These are phyloP conservation scores for Todiramphus saurophagus DNA, from an alignment of 2,113 vertebrate genomes.

Conservation along the genomic window DNA sequence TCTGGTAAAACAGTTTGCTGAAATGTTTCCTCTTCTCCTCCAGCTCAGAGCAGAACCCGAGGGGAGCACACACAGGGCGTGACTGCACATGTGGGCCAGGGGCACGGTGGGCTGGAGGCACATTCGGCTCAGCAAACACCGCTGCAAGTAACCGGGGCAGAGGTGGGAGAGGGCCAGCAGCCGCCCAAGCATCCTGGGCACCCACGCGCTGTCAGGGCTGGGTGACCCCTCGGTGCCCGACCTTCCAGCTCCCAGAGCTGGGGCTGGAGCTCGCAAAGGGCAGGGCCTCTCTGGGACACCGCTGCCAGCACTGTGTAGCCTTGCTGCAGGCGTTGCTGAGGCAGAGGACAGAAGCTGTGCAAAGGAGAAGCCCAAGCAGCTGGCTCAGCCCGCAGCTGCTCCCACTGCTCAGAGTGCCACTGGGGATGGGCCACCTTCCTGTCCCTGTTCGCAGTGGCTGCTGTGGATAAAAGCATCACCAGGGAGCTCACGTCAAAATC, in stretches of 20 bases:
- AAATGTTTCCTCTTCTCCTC: not conserved
- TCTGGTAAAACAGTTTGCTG: constrained; percentile 17
- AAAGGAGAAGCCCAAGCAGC: not conserved
- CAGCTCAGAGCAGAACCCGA: accelerated
- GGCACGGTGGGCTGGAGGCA: accelerated
- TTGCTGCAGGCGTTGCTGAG: not conserved
- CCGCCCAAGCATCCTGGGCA: accelerated
- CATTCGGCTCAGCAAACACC: not conserved
- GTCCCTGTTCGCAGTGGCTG: accelerated
- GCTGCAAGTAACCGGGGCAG: not conserved
- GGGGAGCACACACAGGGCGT: accelerated
- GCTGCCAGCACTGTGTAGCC: not conserved
- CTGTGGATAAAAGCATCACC: not conserved
- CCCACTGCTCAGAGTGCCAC: not conserved
- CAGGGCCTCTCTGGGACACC: not conserved
- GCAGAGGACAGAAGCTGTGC: not conserved
- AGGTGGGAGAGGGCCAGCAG: not conserved
- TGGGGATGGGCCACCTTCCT: accelerated
- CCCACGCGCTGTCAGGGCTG: accelerated
- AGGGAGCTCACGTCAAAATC: not conserved
- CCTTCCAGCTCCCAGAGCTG: not conserved
- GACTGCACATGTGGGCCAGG: accelerated
- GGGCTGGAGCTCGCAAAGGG: not conserved
- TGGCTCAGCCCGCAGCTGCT: not conserved
- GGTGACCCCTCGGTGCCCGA: not conserved